These are phyloP conservation scores for Pica pica DNA, from an alignment of 2,113 vertebrate genomes.

Conservation along the genomic window DNA sequence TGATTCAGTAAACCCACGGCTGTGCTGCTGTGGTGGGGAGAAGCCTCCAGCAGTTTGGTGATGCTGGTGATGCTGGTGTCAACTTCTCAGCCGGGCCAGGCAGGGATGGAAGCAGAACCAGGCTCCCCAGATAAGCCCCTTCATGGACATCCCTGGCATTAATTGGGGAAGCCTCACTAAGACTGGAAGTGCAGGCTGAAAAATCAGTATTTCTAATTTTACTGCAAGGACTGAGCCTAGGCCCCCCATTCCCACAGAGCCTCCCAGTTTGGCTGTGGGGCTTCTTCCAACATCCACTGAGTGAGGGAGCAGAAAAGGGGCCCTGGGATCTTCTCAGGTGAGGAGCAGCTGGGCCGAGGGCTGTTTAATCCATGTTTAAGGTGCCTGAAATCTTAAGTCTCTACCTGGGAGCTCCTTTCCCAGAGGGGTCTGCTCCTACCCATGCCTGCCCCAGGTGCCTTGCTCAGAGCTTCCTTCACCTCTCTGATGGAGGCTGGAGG, in stretches of 20 bases:
- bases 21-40: not conserved
- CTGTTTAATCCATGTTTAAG: not conserved
- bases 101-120: not conserved
- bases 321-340: not conserved
- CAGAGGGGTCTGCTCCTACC: not conserved
- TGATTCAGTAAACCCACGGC: not conserved
- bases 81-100: no score
- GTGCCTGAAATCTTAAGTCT: not conserved
- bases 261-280: not conserved
- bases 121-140: not conserved
- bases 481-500: not conserved
- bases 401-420: not conserved
- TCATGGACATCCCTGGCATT: not conserved
- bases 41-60: not conserved
- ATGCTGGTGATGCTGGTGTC: not conserved
- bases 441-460: not conserved
- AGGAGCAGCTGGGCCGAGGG: not conserved
- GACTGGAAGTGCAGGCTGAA: not conserved
- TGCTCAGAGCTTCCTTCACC: rapidly evolving
- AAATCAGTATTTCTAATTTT: not conserved
- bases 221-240: rapidly evolving
- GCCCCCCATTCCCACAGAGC: not conserved
- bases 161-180: not conserved
- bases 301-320: not conserved
- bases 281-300: not conserved